Percentiles rank a stretch among this genome's conserved stretches.
phyloP scores from a whole-genome alignment of 2,797 vertebrate genomes.

The Cryptoprocta ferox region DNA sequence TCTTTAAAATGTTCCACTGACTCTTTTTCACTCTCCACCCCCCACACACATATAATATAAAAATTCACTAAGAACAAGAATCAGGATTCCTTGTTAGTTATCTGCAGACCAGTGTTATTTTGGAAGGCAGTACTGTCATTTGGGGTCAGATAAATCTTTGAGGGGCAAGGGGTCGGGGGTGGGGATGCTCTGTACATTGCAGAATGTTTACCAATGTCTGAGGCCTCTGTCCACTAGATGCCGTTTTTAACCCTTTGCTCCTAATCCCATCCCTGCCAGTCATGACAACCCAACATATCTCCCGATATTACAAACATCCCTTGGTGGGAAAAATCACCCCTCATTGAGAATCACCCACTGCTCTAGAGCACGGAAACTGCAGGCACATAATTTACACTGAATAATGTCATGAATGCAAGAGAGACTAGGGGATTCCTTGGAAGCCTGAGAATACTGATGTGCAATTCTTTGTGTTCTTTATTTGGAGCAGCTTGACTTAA shows the following conservation, averaged over 20 bases:
- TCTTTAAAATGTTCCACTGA: not conserved
- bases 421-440: not conserved
- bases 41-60: not conserved
- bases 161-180: no score
- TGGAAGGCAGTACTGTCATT: not conserved
- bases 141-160: not conserved
- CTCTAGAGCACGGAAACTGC: not conserved
- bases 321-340: not conserved
- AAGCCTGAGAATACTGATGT: not conserved
- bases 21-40: not conserved
- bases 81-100: not conserved
- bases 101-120: not conserved
- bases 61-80: slow-evolving; percentile 4
- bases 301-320: not conserved
- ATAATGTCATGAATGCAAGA: not conserved
- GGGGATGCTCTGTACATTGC: not conserved
- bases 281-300: not conserved
- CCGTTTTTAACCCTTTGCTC: not conserved
- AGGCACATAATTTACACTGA: not conserved
- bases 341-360: not conserved
- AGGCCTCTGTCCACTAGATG: not conserved
- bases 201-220: not conserved
- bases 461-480: not conserved
- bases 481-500: not conserved
- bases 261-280: not conserved